Conservation (phyloP, 2,797 vertebrate genomes). For the Mastacembelus armatus region DNA sequence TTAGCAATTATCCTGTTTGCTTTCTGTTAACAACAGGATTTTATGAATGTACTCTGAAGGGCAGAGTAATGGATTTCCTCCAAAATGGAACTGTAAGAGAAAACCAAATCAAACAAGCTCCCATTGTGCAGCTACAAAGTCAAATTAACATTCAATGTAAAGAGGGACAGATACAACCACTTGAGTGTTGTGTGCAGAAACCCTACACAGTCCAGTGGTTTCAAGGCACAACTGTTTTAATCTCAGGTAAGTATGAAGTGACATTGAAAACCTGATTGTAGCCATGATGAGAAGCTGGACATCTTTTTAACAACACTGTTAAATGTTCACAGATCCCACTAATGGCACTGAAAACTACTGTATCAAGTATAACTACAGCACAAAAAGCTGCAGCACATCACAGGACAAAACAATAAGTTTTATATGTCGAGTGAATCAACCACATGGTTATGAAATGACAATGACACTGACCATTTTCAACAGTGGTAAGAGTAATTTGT, state of each 20-base stretch:
- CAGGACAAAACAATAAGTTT: accelerated
- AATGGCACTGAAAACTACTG: constrained; percentile 10
- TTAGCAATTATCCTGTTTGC: background rate
- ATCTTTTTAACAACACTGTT: background rate
- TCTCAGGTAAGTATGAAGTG: constrained; percentile 21
- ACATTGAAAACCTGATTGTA: background rate
- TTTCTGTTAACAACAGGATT: constrained; percentile 49
- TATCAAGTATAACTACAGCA: background rate
- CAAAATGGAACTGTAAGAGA: constrained; percentile 1
- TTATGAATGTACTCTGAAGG: constrained; percentile 66
- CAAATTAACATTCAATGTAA: constrained; percentile 31
- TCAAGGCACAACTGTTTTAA: accelerated
- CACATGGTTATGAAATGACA: background rate
- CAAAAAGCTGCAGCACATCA: background rate
- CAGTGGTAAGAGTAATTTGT: constrained; percentile 48
- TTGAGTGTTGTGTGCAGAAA: constrained; percentile 69
- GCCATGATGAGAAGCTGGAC: background rate
- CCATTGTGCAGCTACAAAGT: constrained; percentile 38
- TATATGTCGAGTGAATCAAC: constrained; percentile 42
- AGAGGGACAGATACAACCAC: accelerated
- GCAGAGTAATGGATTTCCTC: background rate
- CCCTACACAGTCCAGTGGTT: constrained; percentile 54
- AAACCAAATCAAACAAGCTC: constrained; percentile 36
- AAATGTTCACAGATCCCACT: background rate
- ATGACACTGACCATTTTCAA: constrained; percentile 39